Conservation (phyloP, 2,797 vertebrate species). For the Myotis pilosus region DNA sequence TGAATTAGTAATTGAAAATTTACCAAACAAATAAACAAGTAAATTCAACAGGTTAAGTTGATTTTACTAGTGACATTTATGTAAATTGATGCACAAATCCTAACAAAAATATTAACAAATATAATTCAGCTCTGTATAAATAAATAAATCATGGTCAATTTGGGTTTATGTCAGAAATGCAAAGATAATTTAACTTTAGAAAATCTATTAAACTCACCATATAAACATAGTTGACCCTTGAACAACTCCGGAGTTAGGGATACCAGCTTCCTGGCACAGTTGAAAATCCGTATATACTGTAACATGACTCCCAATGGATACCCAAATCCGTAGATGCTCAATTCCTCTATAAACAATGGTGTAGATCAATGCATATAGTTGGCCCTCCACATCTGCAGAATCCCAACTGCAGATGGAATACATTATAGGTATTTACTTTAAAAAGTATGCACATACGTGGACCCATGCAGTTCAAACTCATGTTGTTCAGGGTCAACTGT, state of each 20-base stretch:
- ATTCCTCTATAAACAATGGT: not conserved
- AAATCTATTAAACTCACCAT: not conserved
- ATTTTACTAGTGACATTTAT: constrained; percentile 9
- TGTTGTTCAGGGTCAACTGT: not conserved
- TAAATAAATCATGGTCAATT: not conserved
- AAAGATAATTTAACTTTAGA: constrained; percentile 22
- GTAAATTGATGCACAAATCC: not conserved
- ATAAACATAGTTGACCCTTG: not conserved
- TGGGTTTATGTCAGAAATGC: not conserved
- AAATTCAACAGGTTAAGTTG: not conserved
- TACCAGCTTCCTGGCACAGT: not conserved
- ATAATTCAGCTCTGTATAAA: not conserved
- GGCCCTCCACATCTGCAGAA: too few relatives aligned
- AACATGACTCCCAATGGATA: not conserved
- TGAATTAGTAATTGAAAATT: not conserved
- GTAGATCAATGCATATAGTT: not conserved
- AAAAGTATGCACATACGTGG: not conserved
- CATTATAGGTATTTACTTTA: not conserved
- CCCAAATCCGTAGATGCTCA: not conserved
- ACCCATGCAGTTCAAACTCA: not conserved
- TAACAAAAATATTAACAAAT: not conserved
- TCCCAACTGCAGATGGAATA: not conserved
- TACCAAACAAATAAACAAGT: not conserved
- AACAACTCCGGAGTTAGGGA: not conserved
- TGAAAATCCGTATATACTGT: not conserved